A percentile compares a stretch with the other conserved stretches of the same genome.
Conservation (phyloP, 2,888 invertebrate species). For the Deilephila elpenor region DNA sequence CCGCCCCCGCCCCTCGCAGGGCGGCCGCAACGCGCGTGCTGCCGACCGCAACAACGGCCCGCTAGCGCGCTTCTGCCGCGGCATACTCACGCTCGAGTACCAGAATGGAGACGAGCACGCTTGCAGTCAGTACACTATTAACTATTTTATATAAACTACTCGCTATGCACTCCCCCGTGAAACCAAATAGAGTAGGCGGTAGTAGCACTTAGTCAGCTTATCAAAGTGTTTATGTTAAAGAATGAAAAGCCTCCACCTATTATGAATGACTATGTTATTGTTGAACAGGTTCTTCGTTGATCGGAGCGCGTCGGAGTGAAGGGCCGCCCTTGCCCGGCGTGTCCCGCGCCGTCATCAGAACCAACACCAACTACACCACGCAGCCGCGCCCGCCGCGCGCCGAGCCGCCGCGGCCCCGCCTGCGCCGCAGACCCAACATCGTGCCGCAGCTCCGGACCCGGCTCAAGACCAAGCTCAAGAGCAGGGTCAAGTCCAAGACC, state of each 20-base stretch:
- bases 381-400: background rate
- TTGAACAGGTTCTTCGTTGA: slow-evolving; percentile 4
- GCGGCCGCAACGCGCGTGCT: slow-evolving; percentile 25
- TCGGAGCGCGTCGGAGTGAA: background rate
- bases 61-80: slow-evolving; percentile 41
- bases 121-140: background rate
- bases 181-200: too few species aligned
- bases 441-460: background rate
- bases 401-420: too few species aligned
- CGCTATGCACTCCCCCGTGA: too few species aligned
- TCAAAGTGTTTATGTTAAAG: too few species aligned
- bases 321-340: background rate
- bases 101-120: slow-evolving; percentile 32
- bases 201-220: too few species aligned
- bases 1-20: slow-evolving; percentile 28
- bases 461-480: background rate
- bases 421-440: too few species aligned
- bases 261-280: background rate
- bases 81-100: slow-evolving; percentile 58
- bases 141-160: background rate
- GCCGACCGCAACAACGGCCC: slow-evolving; percentile 29
- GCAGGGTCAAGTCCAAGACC: background rate
- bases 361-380: background rate
- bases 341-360: background rate
- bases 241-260: too few species aligned